Base-by-base conservation (phyloP, 2,888 invertebrate genomes). In the Emesis russula region DNA sequence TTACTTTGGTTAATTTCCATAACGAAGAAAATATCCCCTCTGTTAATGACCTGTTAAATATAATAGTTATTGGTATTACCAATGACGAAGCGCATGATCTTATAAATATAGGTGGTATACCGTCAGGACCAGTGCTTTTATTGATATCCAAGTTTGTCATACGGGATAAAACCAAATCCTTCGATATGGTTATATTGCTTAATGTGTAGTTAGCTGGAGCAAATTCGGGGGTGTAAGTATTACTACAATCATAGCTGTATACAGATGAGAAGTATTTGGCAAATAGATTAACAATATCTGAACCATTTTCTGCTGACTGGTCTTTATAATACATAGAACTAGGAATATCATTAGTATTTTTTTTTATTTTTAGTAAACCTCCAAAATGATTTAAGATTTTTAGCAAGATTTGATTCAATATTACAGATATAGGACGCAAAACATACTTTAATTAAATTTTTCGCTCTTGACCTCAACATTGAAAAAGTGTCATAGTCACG, bases 1-100 rank as follows among this genome's bases (percentile, higher is more conserved):
- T 77, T 7, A 87, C 81, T 73, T 83, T 81, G 5, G 83, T 71
- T 31, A 73, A 13, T 77, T 87, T 81, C 87, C 87, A 84, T 76
- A 63, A 25, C 4, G 41, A 53, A 36, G 83, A 81, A 48, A 83
- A 87, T 33, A 81, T 31, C 13, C 86, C 86, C 18, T 75, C 71
- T 41, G n/a, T 25, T 38, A 80, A 66, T 13, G 86, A 83, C 31
- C 63, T 76, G 18, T 81, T 87, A 58, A 48, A 87, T 25, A 87
- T 87, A 13, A 73, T 9, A 18, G 63, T 31, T n/a, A 87, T 74
- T n/a, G 83, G 81, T 36, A 5, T 31, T 25, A 73, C 66, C 6
- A 83, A 48, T 13, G 41, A 25, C 5, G 68, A 11, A n/a, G 83
- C 76, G 41, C 83, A 87, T 11, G 71, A 31, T 6, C 18, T 36